A percentile compares a stretch with the other conserved stretches of the same genome.
Evolutionary conservation across 2,888 invertebrate genomes (phyloP).

Genomic region (Erebia palarica): DNA sequence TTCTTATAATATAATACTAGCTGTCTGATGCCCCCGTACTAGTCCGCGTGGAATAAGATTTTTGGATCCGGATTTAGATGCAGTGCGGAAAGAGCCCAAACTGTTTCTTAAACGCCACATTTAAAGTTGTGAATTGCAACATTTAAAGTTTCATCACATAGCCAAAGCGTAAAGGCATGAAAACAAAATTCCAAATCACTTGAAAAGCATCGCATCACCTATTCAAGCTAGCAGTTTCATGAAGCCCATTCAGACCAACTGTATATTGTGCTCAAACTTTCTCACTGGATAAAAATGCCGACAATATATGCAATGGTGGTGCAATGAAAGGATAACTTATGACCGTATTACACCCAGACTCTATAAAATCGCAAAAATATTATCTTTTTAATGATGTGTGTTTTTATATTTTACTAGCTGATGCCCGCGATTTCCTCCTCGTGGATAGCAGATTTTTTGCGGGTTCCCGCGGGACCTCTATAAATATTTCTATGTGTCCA

Average conservation of each 20-base stretch:
- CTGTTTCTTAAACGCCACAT: neutral
- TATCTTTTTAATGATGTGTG: too few species aligned
- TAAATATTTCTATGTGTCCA: too few species aligned
- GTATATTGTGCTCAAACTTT: conserved; percentile 28
- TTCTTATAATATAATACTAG: neutral
- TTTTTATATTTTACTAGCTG: too few species aligned
- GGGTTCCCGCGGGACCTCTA: too few species aligned
- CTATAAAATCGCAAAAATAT: neutral
- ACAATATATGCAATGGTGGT: conserved; percentile 21
- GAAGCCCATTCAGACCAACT: conserved; percentile 25
- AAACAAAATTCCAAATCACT: conserved; percentile 22
- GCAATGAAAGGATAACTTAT: conserved; percentile 16
- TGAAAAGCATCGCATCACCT: conserved; percentile 22
- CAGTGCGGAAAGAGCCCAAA: neutral
- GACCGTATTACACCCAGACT: neutral
- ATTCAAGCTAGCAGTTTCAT: conserved; percentile 27
- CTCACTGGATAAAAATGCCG: conserved; percentile 30
- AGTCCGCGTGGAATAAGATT: too few species aligned
- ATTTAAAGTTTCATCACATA: neutral
- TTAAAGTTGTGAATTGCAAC: neutral
- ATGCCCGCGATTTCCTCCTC: too few species aligned
- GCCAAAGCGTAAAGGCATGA: conserved; percentile 6
- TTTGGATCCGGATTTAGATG: too few species aligned
- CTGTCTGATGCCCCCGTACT: too few species aligned
- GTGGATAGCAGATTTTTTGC: too few species aligned